Evolutionary conservation across 2,113 vertebrate species (phyloP), one percentile per base, ranked within the genome.

Genomic region (Notarius quadriscutis): DNA sequence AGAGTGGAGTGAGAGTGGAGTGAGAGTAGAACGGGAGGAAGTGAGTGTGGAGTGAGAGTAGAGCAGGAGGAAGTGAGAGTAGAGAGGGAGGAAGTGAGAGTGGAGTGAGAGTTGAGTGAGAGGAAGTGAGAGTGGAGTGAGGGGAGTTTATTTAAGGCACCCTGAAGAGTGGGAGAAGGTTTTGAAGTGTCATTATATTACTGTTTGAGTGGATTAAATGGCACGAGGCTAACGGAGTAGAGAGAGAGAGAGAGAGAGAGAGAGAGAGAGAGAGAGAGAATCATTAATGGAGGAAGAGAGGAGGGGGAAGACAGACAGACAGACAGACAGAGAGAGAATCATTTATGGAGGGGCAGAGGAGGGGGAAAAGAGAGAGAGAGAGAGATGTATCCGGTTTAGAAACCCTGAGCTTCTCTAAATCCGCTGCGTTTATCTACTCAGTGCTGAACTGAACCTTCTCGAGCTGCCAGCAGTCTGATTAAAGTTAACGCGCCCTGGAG

Each of bases 111-210:
- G 34, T 34, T 0, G 34, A 34, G 34, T 2, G 34, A 2, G 34
- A 2, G 34, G 34, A 41, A 2, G 34, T 41, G 34, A 41, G 34
- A 41, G 34, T 41, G 58, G n/a, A 27, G 25, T 27, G 63, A 10
- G 63, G 25, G 62, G 71, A 86, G 90, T 89, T 92, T 93, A 91
- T 93, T 94, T 92, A 90, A 91, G 92, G 88, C 88, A 90, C 92
- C 94, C 94, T 1, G 79, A 75, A 88, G 92, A 91, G 94, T 89
- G 93, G 91, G 88, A 93, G 90, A 92, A 86, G 91, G 93, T 25
- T 94, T 94, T 95, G 94, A 95, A 94, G 94, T 94, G 92, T 95
- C 93, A 91, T 95, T 94, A 93, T 92, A 93, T 95, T 95, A 94
- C 95, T 93, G 94, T 94, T 94, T 94, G 92, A 95, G 90, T 91